phyloP scores from a whole-genome alignment of 2,113 vertebrate genomes.

The Halcyon malimbica region DNA sequence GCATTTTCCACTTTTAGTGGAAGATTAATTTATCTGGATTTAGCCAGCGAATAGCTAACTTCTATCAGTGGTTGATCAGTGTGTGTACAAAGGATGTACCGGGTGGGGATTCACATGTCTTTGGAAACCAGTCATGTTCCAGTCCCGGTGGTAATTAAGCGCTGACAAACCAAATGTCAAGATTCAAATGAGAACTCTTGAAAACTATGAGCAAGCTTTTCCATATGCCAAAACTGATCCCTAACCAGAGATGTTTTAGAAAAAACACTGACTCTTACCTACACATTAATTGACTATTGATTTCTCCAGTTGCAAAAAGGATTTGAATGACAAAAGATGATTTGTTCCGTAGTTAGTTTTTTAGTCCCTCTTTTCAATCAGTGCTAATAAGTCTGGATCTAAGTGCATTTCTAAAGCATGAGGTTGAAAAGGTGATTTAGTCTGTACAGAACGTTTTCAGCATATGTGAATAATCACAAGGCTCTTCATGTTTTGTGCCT shows the following conservation, averaged over 20 bases:
- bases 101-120: neutral
- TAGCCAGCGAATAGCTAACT: neutral
- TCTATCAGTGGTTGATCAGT: neutral
- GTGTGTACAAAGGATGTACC: neutral
- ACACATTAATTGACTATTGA: neutral
- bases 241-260: neutral
- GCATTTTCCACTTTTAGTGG: conserved; percentile 26
- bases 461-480: neutral
- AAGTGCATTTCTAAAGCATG: neutral
- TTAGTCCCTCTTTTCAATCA: neutral
- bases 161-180: neutral
- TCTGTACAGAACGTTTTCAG: neutral
- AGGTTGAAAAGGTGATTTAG: neutral
- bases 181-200: neutral
- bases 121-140: neutral
- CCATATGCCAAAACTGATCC: neutral
- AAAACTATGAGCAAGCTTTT: neutral
- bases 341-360: neutral
- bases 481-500: neutral
- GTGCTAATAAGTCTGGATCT: neutral
- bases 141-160: neutral
- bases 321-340: neutral
- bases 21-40: conserved; percentile 50
- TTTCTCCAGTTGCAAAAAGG: neutral
- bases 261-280: neutral